Base-by-base conservation (phyloP, 2,888 invertebrate species). In the Xestia ashworthii region DNA sequence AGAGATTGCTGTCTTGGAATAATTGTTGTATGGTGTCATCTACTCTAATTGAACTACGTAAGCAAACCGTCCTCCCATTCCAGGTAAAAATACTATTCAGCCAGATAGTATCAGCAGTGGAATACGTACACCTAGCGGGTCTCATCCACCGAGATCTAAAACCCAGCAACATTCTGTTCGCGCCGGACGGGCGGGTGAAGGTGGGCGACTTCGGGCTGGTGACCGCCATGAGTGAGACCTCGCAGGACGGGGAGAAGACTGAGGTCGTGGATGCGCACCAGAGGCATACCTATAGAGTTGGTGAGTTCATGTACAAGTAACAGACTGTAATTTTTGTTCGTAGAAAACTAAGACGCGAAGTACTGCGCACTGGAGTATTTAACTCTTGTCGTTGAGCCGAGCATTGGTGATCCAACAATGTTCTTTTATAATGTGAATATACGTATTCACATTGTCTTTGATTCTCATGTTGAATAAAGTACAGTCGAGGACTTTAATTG, bases 161-260 rank as follows among this genome's bases (percentile, higher is more conserved):
- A 97, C 98, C 98, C 89, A 96, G 94, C 78, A 96, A 95, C 82
- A 95, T 96, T 50, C 99, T 99, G 95, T 99, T 99, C 94, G 98
- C 99, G 0, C 97, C 98, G 85, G 99, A 99, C 93, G 98, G 98
- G 0, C 87, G 93, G 5, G 98, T 99, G 14, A 99, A 99, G 97
- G 98, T 99, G 75, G 99, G 99, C 0, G 99, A 99, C 96, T 99
- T 99, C 96, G 99, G 99, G 0, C 97, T 99, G n/a, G 99, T 99
- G 19, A 99, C 99, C 8, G 98, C 98, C 41, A 98, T 98, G 97
- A 90, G 88, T 0, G 96, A 96, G 55, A 91, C 90, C 32, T 92
- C 94, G 0, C 91, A 90, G 22, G 95, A 94, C 32, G 92, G 92
- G 0, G 93, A 92, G 38, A 86, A 88, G 0, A 85, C 92, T 0